Evolutionary conservation across 64 coral and sea anemone genomes (phyloP), one percentile per base, ranked within the genome.

Genomic region (Orbicella faveolata): DNA sequence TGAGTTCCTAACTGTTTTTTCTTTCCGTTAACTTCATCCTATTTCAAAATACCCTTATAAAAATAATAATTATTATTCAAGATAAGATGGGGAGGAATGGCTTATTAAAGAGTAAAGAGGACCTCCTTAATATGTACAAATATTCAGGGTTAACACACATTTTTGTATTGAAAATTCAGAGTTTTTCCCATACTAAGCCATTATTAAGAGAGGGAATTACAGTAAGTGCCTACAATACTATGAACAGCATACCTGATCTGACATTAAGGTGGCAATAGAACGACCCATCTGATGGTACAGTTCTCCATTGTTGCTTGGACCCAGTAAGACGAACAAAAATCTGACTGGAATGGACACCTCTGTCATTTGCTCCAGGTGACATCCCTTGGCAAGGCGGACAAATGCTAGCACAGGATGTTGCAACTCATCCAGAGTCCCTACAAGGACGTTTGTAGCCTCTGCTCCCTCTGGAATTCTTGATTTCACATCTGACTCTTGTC

Each of bases 181-280:
- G 41, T 6, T 48, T 3, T 48, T 48, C 6, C 41, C 41, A 48
- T 3, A 48, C 41, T 48, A 6, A 48, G 6, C 41, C 41, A 48
- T 48, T 48, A 48, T 48, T 48, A 48, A 48, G 0, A 48, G 41
- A 3, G 1, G 55, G 55, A 15, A 15, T 14, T 59, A 11, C 55
- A 9, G 55, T 59, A 59, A 59, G 41, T 5, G 6, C 41, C 41
- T 48, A 48, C 41, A 48, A 5, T 48, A 48, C 41, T 48, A 5
- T 48, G 41, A 5, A 48, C 4, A 48, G 41, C 41, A 63, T 81
- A 73, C 93, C 90, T 96, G 87, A 41, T 96, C 94, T 14, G 94
- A 96, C 94, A 96, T 96, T 21, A 96, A 79, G 2, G 94, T 96
- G 20, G 94, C 87, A 78, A 96, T 89, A 37, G 94, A 96, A 12